These are phyloP conservation scores for Synanthedon vespiformis DNA, from an alignment of 2,888 invertebrate genomes.

Conservation along the genomic window DNA sequence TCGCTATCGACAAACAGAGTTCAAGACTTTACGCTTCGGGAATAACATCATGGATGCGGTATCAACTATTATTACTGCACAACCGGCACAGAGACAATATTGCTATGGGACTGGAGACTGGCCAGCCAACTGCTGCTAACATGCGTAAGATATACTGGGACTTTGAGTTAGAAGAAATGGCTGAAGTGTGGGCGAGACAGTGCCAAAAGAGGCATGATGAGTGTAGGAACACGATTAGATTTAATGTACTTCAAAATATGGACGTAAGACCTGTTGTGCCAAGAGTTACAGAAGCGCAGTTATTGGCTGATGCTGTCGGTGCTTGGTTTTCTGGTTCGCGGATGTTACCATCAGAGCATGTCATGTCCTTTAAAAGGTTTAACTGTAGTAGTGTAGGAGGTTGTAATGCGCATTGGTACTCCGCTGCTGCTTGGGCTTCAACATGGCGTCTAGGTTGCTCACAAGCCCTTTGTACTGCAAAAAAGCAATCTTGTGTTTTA, in stretches of 20 bases:
- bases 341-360: slow-evolving; percentile 40
- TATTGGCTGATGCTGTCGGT: slow-evolving; percentile 54
- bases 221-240: slow-evolving; percentile 54
- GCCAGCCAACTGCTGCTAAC: slow-evolving; percentile 59
- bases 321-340: slow-evolving; percentile 60
- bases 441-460: slow-evolving; percentile 60
- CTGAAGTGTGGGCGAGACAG: slow-evolving; percentile 60
- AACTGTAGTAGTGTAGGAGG: slow-evolving; percentile 56
- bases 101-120: slow-evolving; percentile 56
- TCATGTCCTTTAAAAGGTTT: slow-evolving; percentile 44
- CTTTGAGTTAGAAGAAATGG: slow-evolving; percentile 54
- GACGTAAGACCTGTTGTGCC: slow-evolving; percentile 50
- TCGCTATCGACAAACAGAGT: slow-evolving; percentile 40
- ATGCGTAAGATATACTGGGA: slow-evolving; percentile 69
- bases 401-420: slow-evolving; percentile 57
- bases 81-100: slow-evolving; percentile 60
- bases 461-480: slow-evolving; percentile 50
- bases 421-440: slow-evolving; percentile 57
- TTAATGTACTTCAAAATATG: slow-evolving; percentile 58
- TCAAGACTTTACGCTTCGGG: slow-evolving; percentile 50
- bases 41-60: slow-evolving; percentile 60
- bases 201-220: slow-evolving; percentile 64
- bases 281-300: slow-evolving; percentile 51
- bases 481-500: slow-evolving; percentile 37
- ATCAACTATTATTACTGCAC: slow-evolving; percentile 49